Evolutionary conservation across 2,888 invertebrate genomes (phyloP).

Genomic region (Aporophyla nigra): DNA sequence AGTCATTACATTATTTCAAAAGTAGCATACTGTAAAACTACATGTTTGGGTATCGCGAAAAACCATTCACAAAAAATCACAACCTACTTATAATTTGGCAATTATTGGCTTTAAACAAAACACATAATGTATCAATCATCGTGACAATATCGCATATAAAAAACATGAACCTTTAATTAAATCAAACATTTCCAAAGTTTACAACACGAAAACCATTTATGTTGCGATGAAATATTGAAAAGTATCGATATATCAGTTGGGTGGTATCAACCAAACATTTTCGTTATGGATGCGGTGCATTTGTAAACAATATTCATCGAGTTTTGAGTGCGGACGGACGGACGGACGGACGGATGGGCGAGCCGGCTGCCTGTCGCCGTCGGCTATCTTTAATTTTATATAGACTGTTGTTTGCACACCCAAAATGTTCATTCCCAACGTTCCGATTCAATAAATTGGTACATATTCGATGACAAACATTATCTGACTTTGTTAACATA

Average conservation of each 20-base stretch:
- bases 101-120: slow-evolving; percentile 10
- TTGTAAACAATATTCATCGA: slow-evolving; percentile 84
- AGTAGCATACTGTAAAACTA: background rate
- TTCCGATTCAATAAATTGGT: slow-evolving; percentile 72
- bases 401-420: slow-evolving; percentile 76
- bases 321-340: slow-evolving; percentile 68
- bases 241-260: slow-evolving; percentile 71
- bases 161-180: slow-evolving; percentile 52
- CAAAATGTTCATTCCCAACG: slow-evolving; percentile 73
- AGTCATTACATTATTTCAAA: background rate
- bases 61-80: background rate
- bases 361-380: slow-evolving; percentile 67
- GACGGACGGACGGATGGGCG: slow-evolving; percentile 50
- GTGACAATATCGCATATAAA: slow-evolving; percentile 43
- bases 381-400: slow-evolving; percentile 84
- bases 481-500: slow-evolving; percentile 63
- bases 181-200: slow-evolving; percentile 54
- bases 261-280: slow-evolving; percentile 79
- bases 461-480: slow-evolving; percentile 74
- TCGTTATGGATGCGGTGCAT: slow-evolving; percentile 83
- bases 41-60: background rate
- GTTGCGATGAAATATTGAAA: slow-evolving; percentile 65
- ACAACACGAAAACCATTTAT: slow-evolving; percentile 57
- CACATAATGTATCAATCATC: slow-evolving; percentile 23
- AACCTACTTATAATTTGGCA: background rate